phyloP scores from a whole-genome alignment of 1,140 invertebrate genomes.

The Popillia japonica region DNA sequence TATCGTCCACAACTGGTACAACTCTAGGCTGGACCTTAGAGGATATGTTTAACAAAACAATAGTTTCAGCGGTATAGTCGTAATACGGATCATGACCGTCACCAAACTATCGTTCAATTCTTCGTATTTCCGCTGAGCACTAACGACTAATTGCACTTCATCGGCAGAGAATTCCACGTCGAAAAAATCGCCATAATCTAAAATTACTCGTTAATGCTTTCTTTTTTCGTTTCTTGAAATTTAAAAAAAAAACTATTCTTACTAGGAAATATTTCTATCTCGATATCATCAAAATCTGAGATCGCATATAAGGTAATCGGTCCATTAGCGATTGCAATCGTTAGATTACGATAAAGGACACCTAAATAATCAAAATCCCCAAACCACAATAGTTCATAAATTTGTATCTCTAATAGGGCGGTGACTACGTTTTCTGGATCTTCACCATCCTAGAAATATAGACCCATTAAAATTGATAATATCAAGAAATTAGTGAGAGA shows the following conservation, averaged over 20 bases:
- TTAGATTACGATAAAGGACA: not conserved
- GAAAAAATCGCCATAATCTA: not conserved
- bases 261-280: too few species aligned
- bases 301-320: not conserved
- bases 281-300: not conserved
- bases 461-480: not conserved
- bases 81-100: not conserved
- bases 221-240: not conserved
- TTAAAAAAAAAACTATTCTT: not conserved
- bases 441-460: not conserved
- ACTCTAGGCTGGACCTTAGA: not conserved
- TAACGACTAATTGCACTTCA: not conserved
- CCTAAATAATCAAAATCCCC: not conserved
- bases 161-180: not conserved
- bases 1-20: not conserved
- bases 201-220: too few species aligned
- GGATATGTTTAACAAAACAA: not conserved
- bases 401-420: not conserved
- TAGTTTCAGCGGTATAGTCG: not conserved
- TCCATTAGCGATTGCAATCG: not conserved
- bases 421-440: not conserved
- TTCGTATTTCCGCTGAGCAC: not conserved
- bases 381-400: not conserved
- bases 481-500: too few species aligned
- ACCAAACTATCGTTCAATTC: not conserved